Evolutionary conservation across 1,140 invertebrate genomes (phyloP).

Genomic region (Pogonognathellus flavescens): DNA sequence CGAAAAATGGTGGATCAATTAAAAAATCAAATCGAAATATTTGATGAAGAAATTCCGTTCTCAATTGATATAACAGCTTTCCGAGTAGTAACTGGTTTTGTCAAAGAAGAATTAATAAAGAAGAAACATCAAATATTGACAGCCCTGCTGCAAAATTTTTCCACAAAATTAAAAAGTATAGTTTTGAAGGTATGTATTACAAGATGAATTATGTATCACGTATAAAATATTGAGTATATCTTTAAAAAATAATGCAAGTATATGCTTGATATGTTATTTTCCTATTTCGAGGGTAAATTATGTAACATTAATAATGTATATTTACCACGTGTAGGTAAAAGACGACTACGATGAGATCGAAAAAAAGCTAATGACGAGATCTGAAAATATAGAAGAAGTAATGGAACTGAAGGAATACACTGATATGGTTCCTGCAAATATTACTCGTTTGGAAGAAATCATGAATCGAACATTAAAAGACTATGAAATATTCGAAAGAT

Average conservation of each 20-base stretch:
- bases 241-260: no score
- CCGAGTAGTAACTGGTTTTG: conserved; percentile 36
- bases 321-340: conserved; percentile 7
- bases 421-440: conserved; percentile 54
- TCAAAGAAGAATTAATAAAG: conserved; percentile 48
- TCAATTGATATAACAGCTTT: conserved; percentile 59
- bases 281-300: conserved; percentile 27
- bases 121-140: conserved; percentile 52
- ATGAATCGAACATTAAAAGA: conserved; percentile 56
- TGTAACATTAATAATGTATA: background rate
- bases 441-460: background rate
- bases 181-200: conserved; percentile 31
- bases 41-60: conserved; percentile 58
- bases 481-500: conserved; percentile 63
- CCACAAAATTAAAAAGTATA: conserved; percentile 49
- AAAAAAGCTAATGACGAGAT: conserved; percentile 54
- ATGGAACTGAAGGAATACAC: conserved; percentile 60
- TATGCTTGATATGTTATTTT: no score
- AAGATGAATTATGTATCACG: background rate
- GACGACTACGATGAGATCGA: conserved; percentile 62
- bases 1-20: conserved; percentile 51
- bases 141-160: conserved; percentile 55
- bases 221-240: no score
- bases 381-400: conserved; percentile 63
- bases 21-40: conserved; percentile 25